Percentiles rank a stretch among this genome's conserved stretches.
Conservation (phyloP, 2,797 vertebrate genomes). For the Numenius phaeopus region DNA sequence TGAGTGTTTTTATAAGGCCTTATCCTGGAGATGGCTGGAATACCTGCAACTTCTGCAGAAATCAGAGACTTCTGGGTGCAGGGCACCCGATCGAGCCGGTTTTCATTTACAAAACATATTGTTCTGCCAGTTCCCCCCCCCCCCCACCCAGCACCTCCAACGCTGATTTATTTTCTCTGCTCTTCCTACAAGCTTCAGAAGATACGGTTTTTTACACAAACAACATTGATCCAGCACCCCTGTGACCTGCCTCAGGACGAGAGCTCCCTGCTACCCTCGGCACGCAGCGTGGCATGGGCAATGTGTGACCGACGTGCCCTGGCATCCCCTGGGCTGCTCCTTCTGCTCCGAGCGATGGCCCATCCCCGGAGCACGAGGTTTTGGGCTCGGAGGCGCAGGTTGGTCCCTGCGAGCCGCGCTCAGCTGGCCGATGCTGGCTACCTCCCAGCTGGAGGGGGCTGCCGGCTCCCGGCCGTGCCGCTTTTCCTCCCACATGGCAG, state of each 20-base stretch:
- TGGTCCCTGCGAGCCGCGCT: background rate
- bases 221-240: background rate
- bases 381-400: background rate
- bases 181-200: background rate
- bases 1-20: background rate
- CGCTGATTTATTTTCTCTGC: background rate
- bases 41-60: background rate
- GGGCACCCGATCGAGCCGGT: fast-evolving
- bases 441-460: conserved; percentile 7
- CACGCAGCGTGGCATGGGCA: fast-evolving
- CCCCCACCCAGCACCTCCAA: background rate
- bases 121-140: background rate
- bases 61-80: background rate
- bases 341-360: fast-evolving
- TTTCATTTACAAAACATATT: background rate
- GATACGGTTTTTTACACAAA: fast-evolving
- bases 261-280: fast-evolving
- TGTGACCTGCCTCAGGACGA: fast-evolving
- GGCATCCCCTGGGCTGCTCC: background rate
- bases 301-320: fast-evolving
- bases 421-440: background rate
- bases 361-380: fast-evolving
- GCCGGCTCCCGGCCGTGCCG: background rate
- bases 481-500: background rate
- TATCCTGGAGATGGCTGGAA: background rate